Base-by-base conservation (phyloP, 1,140 invertebrate species). In the Sminthurides bifidus region DNA sequence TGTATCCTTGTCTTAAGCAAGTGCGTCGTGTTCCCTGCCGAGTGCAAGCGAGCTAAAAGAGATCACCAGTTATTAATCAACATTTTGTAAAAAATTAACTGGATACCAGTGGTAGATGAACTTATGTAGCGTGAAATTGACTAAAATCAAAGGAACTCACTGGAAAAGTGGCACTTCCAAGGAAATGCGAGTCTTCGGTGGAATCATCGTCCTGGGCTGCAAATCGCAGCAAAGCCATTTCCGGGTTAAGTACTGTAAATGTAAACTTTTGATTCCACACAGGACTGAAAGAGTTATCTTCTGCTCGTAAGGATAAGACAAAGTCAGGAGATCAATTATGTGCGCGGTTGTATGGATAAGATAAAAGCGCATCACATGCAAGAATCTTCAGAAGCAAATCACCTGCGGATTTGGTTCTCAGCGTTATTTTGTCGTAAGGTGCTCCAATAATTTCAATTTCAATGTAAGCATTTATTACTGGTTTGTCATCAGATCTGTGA, bases 231-330 rank as follows among this genome's bases (percentile, higher is more conserved):
- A 98, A 70, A 0, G 93, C 89, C 66, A 95, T 77, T 44, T 92
- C 79, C 0, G 92, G 89, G 76, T 92, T 92, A 6, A 74, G 69
- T 14, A 98, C 77, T 31, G 83, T 80, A 70, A 97, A 95, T 54
- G 85, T 81, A 71, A 84, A 87, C 2, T 77, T 77, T 71, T 94
- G 89, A 67, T 88, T 82, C 93, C 94, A 98, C 35, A 88, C 76
- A 0, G 95, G 95, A 75, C 95, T 95, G 41, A 98, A 82, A 19
- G 93, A 94, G 75, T 98, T 98, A 68, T n/a, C n/a, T n/a, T 96
- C 92, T 65, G 81, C 87, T 91, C n/a, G n/a, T n/a, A 46, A 48
- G 26, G n/a, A 12, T 51, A 33, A 33, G 10, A 33, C 24, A 12
- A 35, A 51, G 23, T 6, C 12, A 26, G n/a, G 33, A 35, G 33